Evolutionary conservation across 1,140 invertebrate genomes (phyloP).

Genomic region (Diuraphis noxia): DNA sequence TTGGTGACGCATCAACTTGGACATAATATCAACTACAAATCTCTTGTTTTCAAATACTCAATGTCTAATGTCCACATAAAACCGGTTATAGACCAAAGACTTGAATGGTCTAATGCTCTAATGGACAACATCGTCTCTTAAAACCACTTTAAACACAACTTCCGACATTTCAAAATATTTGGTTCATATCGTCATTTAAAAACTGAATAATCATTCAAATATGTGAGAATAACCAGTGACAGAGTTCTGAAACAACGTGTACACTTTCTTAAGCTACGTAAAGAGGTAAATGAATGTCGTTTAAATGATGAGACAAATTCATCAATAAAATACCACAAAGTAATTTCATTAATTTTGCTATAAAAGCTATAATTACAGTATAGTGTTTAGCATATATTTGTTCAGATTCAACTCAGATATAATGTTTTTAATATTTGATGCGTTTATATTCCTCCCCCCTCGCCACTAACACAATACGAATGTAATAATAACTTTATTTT

Average conservation of each 20-base stretch:
- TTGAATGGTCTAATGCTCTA: neutral
- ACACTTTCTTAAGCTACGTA: neutral
- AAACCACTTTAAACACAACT: neutral
- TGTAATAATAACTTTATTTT: too few relatives aligned
- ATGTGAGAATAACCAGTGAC: conserved; percentile 2
- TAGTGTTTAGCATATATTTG: too few relatives aligned
- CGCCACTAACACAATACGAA: too few relatives aligned
- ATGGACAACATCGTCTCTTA: neutral
- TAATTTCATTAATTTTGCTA: neutral
- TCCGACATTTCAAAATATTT: neutral
- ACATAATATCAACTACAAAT: neutral
- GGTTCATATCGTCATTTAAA: neutral
- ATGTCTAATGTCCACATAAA: neutral
- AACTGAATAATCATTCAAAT: neutral
- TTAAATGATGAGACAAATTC: neutral
- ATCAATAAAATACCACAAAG: conserved; percentile 21
- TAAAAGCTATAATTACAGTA: too few relatives aligned
- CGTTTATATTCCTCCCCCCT: too few relatives aligned
- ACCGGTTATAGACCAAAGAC: neutral
- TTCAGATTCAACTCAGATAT: too few relatives aligned
- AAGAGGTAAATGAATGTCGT: neutral
- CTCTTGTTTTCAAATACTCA: neutral
- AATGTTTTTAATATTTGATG: too few relatives aligned
- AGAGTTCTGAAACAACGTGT: neutral
- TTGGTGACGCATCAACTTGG: neutral